These are phyloP conservation scores for Lipophrys pholis DNA, from an alignment of 2,113 vertebrate genomes.

Conservation along the genomic window DNA sequence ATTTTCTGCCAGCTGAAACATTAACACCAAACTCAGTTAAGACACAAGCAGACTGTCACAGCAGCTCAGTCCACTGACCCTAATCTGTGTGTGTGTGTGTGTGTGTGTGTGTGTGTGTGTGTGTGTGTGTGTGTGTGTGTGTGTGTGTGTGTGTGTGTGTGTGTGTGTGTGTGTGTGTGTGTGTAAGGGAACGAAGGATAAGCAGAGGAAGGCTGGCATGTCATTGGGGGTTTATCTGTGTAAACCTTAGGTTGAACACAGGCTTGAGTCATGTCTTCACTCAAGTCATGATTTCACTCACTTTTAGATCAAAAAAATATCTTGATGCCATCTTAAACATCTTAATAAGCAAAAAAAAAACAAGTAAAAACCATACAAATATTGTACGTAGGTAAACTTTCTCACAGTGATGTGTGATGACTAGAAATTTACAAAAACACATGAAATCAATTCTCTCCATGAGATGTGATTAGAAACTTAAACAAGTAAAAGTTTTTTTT, in stretches of 20 bases:
- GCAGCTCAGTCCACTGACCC: conserved; percentile 56
- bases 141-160: conserved; percentile 19
- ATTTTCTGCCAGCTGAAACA: conserved; percentile 3
- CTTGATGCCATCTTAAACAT: too few species aligned
- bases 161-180: conserved; percentile 15
- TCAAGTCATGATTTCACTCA: too few species aligned
- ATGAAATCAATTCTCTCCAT: background rate
- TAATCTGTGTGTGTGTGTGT: conserved; percentile 45
- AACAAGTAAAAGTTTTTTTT: background rate
- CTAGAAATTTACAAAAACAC: too few species aligned
- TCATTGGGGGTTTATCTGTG: background rate
- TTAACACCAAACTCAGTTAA: conserved; percentile 55
- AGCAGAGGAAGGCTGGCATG: conserved; percentile 1
- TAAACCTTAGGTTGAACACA: background rate
- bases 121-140: conserved; percentile 12
- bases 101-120: conserved; percentile 14
- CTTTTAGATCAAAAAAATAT: too few species aligned
- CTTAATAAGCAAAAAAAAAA: too few species aligned
- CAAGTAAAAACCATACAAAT: too few species aligned
- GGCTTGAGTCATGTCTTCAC: background rate
- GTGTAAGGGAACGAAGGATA: background rate
- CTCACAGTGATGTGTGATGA: too few species aligned
- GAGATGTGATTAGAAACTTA: background rate
- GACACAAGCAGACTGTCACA: conserved; percentile 41
- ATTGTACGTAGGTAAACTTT: too few species aligned